A percentile compares a stretch with the other conserved stretches of the same genome.
Evolutionary conservation across 2,888 invertebrate genomes (phyloP).

Genomic region (Philhelius pedissequus): DNA sequence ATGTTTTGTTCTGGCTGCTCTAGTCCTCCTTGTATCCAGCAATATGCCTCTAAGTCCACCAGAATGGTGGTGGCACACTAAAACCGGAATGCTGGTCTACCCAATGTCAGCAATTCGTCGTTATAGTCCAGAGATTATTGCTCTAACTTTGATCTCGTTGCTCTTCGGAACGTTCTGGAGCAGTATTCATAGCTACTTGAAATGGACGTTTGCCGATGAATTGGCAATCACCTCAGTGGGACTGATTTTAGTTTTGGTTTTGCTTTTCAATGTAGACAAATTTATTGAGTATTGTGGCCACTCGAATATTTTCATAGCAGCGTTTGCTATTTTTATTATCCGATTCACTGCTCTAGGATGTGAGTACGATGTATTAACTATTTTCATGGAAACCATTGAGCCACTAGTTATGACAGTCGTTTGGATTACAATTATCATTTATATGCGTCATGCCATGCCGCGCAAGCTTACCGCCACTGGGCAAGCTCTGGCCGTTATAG

Average conservation of each 20-base stretch:
- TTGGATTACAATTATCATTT: slow-evolving; percentile 89
- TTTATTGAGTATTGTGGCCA: slow-evolving; percentile 90
- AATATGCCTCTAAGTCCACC: slow-evolving; percentile 89
- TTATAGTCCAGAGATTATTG: slow-evolving; percentile 87
- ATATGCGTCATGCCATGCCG: slow-evolving; percentile 89
- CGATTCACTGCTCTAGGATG: slow-evolving; percentile 84
- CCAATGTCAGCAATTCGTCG: slow-evolving; percentile 89
- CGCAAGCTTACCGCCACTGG: slow-evolving; percentile 87
- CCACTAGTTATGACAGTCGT: slow-evolving; percentile 87
- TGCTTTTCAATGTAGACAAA: slow-evolving; percentile 84
- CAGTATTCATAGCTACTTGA: slow-evolving; percentile 87
- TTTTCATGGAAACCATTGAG: slow-evolving; percentile 86
- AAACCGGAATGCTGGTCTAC: slow-evolving; percentile 86
- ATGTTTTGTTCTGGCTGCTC: slow-evolving; percentile 83
- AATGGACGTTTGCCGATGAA: slow-evolving; percentile 81
- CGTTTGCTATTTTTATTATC: slow-evolving; percentile 89
- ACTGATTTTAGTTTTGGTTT: slow-evolving; percentile 73
- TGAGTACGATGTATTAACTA: slow-evolving; percentile 82
- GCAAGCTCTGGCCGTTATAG: slow-evolving; percentile 88
- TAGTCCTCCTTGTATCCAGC: slow-evolving; percentile 80
- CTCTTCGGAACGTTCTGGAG: slow-evolving; percentile 89
- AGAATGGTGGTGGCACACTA: slow-evolving; percentile 93
- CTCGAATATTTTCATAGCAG: slow-evolving; percentile 89
- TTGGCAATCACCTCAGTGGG: slow-evolving; percentile 72
- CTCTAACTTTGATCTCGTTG: slow-evolving; percentile 84